Evolutionary conservation across 2,113 vertebrate species (phyloP), one percentile per base, ranked within the genome.

Genomic region (Budorcas taxicolor): DNA sequence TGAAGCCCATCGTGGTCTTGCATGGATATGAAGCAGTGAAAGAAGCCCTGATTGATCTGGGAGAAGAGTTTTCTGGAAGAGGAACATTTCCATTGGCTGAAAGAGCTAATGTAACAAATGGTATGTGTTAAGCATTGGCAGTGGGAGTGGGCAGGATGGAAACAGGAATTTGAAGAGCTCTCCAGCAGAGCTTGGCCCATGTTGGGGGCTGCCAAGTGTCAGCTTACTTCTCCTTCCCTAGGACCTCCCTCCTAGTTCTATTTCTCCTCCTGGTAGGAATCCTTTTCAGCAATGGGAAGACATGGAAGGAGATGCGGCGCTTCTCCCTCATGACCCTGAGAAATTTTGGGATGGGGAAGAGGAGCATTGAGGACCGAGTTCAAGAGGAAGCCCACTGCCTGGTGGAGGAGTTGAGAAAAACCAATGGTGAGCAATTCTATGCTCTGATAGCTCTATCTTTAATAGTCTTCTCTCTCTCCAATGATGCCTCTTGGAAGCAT

Each of bases 261-360:
- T 60, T 50, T 47, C 21, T 4, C 25, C 13, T 58, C 31, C 31
- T 50, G 19, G 4, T 71, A 98, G 97, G 97, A 64, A 36, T 98
- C 52, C 2, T 96, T 16, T 97, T 98, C 57, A 43, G 91, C 43
- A 98, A 95, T 58, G 98, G 99, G 29, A 96, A 98, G 3, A 95
- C 43, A 29, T 84, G 82, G 82, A 40, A 43, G 53, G 53, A 84
- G 53, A 40, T 15, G 1, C 14, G n/a, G 23, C 23, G 94, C 17
- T 99, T 99, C 94, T 97, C 98, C 3, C 58, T 99, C 40, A 98
- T 52, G 45, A 97, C 97, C 8, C 80, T 99, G 74, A 94, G 97
- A 60, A 98, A 98, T 91, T 99, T 99, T 4, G 98, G 98, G 16
- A 98, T 99, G 98, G 98, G 99, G 16, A 98, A 98, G 50, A 98